Conservation (phyloP, 1,140 invertebrate genomes). For the Pseudachorutes palmiensis region DNA sequence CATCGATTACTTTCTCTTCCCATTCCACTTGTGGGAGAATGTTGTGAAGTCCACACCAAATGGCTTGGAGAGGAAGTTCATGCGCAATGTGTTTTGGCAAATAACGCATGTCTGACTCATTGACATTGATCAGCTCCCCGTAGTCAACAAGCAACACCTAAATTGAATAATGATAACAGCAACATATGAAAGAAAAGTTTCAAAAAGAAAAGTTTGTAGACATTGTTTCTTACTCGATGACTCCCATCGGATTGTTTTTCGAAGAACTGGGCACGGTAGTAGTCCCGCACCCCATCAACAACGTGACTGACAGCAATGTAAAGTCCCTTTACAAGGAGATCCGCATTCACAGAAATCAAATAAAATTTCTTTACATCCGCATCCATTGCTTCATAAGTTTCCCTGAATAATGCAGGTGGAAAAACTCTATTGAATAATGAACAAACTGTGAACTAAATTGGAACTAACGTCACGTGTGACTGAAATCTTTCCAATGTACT, state of each 20-base stretch:
- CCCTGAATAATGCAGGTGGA: neutral
- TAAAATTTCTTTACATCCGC: neutral
- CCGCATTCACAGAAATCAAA: neutral
- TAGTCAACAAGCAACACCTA: neutral
- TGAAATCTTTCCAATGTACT: neutral
- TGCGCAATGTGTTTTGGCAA: neutral
- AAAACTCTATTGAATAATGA: too few relatives aligned
- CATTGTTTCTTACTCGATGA: neutral
- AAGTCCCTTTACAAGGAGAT: neutral
- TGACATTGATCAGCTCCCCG: neutral
- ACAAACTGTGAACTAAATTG: too few relatives aligned
- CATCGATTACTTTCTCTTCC: neutral
- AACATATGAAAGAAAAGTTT: neutral
- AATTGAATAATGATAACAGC: neutral
- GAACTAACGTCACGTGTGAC: neutral
- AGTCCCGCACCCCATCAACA: neutral
- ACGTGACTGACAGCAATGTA: neutral
- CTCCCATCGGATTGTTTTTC: neutral
- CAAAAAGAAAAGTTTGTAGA: neutral
- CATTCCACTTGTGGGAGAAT: neutral
- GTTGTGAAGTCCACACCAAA: constrained; percentile 3
- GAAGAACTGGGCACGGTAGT: neutral
- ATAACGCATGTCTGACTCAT: neutral
- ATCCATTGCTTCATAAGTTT: neutral
- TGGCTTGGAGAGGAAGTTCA: neutral